Base-by-base conservation (phyloP, 2,113 vertebrate genomes). In the Chloroceryle aenea region DNA sequence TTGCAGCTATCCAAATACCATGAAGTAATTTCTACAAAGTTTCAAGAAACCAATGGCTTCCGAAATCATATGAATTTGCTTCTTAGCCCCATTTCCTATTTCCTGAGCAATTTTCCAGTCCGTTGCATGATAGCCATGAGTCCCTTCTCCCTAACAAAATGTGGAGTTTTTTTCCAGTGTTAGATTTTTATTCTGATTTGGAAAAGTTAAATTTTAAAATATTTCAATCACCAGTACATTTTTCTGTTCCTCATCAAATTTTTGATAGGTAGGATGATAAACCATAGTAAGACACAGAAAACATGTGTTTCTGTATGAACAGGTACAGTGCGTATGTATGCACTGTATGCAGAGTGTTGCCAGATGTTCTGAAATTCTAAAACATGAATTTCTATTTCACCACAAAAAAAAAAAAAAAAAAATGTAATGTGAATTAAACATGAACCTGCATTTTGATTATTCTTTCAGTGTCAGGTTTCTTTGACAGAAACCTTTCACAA, bases 251-350 rank as follows among this genome's bases (percentile, higher is more conserved):
- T 13, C 20, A 58, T 10, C 7, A 75, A 32, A 29, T 42, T 75
- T 86, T 79, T 61, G 13, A 34, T 29, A 20, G 7, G 12, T 45
- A 61, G 5, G 3, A 69, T 87, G 50, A 34, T 50, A 63, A 76
- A 53, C 2, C 7, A 30, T 38, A 16, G 14, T 10, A 11, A 75
- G 36, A 19, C 26, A 56, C 29, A 38, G 4, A 0, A 0, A 78
- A 4, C 7, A 16, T 7, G 6, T 21, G 3, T 42, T 66, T 68
- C 17, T 78, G 4, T 17, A n/a, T 0, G 4, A 22, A 38, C 5
- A 62, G 7, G 12, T 52, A 48, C 45, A 45, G 45, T 45, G 18
- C 45, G 20, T 20, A 45, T 45, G 17, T 45, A 45, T 45, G 45
- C 7, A 45, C 8, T 45, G 45, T 45, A 45, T 20, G 45, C 45